Percentiles rank a stretch among this genome's conserved stretches.
Conservation (phyloP, 2,888 invertebrate species). For the Tachystola acroxantha region DNA sequence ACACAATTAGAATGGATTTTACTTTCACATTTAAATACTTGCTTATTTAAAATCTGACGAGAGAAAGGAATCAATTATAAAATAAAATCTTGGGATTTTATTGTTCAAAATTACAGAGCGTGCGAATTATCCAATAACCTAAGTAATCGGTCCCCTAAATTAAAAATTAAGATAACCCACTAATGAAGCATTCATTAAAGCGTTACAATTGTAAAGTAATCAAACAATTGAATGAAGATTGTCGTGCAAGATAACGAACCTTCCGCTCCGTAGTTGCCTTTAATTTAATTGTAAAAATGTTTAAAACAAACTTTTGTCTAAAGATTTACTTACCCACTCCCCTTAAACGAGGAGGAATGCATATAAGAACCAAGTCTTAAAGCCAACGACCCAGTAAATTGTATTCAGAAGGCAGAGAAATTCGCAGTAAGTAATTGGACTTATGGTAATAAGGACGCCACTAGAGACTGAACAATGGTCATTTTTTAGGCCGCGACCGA, state of each 20-base stretch:
- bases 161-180: too few species aligned
- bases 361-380: conserved; percentile 1
- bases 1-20: too few species aligned
- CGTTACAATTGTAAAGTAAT: conserved; percentile 1
- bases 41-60: too few species aligned
- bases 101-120: too few species aligned
- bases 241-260: background rate
- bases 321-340: background rate
- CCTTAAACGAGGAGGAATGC: conserved; percentile 1
- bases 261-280: background rate
- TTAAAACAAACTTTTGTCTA: background rate
- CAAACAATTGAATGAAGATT: background rate
- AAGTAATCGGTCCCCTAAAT: too few species aligned
- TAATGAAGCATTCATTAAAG: too few species aligned
- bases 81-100: too few species aligned
- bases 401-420: conserved; percentile 18
- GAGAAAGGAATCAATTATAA: too few species aligned
- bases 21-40: too few species aligned
- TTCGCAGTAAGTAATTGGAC: conserved; percentile 33
- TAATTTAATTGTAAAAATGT: background rate
- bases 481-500: background rate
- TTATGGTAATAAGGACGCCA: conserved; percentile 34
- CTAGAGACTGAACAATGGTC: too few species aligned
- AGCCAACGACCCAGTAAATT: conserved; percentile 18
- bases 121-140: too few species aligned